A percentile compares a stretch with the other conserved stretches of the same genome.
phyloP scores from a whole-genome alignment of 2,113 vertebrate genomes.

The Cyanistes caeruleus region DNA sequence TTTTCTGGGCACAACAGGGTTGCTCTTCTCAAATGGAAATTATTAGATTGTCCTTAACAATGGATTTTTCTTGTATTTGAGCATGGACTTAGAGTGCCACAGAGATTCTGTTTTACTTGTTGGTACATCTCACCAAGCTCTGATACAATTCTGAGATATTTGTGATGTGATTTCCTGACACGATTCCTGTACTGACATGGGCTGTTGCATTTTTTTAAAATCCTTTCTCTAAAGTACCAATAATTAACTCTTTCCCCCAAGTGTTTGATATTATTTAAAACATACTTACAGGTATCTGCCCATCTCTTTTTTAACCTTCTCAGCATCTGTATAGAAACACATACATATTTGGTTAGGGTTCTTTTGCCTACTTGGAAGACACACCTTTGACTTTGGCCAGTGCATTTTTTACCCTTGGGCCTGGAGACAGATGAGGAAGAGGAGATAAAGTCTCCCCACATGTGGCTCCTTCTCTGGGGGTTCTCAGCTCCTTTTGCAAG shows the following conservation, averaged over 20 bases:
- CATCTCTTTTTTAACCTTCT: neutral
- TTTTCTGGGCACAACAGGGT: neutral
- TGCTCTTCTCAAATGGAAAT: neutral
- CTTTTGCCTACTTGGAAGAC: neutral
- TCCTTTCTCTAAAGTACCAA: neutral
- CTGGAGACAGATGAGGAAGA: neutral
- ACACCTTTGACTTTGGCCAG: neutral
- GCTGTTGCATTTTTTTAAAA: neutral
- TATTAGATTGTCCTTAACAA: neutral
- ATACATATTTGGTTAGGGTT: fast-evolving
- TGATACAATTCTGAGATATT: neutral
- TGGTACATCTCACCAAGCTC: neutral
- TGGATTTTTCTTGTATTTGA: neutral
- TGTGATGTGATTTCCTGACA: neutral
- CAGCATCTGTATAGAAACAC: neutral
- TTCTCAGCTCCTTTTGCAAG: neutral
- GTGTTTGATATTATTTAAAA: neutral
- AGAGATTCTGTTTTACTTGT: neutral
- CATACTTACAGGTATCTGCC: neutral
- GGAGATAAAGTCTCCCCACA: fast-evolving
- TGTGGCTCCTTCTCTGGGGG: neutral
- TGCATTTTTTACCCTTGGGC: neutral
- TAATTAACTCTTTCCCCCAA: neutral
- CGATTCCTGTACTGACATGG: neutral
- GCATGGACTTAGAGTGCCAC: fast-evolving